Evolutionary conservation across 2,113 vertebrate genomes (phyloP).

Genomic region (Picathartes gymnocephalus): DNA sequence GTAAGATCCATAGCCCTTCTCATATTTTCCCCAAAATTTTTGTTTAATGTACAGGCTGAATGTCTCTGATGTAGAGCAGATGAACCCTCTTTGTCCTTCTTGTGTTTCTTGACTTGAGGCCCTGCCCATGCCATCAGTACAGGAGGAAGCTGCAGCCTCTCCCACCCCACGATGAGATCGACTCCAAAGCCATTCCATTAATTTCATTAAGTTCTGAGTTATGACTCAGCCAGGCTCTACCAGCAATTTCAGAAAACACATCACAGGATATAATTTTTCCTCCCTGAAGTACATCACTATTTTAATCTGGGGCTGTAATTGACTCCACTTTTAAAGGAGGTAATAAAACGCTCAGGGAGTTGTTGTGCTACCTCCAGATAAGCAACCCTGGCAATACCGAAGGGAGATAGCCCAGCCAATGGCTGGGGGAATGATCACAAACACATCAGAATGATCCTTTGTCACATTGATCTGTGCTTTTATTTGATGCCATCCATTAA

Average conservation of each 20-base stretch:
- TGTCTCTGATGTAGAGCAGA: neutral
- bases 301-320: constrained; percentile 48
- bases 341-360: constrained; percentile 14
- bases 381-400: neutral
- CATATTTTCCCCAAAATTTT: neutral
- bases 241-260: constrained; percentile 15
- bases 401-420: neutral
- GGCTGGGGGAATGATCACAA: neutral
- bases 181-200: neutral
- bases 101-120: neutral
- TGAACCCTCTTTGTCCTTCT: neutral
- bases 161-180: accelerated
- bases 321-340: constrained; percentile 26
- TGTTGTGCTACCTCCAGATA: neutral
- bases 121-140: neutral
- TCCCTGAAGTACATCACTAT: neutral
- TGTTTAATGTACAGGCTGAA: neutral
- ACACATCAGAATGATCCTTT: neutral
- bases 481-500: neutral
- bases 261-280: neutral
- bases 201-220: neutral
- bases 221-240: neutral
- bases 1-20: neutral
- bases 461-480: neutral
- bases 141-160: neutral